Conservation (phyloP, 2,797 vertebrate genomes). For the Astyanax mexicanus region DNA sequence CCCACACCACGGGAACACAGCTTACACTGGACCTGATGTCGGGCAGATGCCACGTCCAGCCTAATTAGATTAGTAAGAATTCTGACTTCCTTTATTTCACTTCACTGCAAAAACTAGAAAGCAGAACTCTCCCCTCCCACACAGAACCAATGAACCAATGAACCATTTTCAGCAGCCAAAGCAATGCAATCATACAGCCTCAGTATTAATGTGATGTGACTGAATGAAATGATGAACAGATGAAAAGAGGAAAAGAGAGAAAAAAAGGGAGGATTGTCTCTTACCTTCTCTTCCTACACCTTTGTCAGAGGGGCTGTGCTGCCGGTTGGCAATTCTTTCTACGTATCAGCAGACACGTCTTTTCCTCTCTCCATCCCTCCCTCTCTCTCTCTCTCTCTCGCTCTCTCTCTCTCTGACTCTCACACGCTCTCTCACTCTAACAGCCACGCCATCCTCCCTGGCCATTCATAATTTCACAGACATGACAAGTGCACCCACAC, state of each 20-base stretch:
- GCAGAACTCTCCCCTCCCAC: neutral
- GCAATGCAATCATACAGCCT: neutral
- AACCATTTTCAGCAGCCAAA: neutral
- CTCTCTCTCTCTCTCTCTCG: conserved; percentile 40
- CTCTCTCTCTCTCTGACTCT: conserved; percentile 42
- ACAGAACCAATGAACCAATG: too few relatives aligned
- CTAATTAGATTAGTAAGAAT: neutral
- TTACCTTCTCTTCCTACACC: conserved; percentile 48
- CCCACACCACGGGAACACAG: neutral
- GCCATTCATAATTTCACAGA: conserved; percentile 75
- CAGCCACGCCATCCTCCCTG: conserved; percentile 39
- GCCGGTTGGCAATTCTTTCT: conserved; percentile 34
- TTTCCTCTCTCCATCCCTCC: conserved; percentile 55
- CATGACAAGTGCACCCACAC: conserved; percentile 53
- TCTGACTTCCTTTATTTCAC: neutral
- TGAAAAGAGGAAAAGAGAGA: too few relatives aligned
- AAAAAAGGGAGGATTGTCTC: conserved; percentile 4
- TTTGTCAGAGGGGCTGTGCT: conserved; percentile 47
- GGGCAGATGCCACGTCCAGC: neutral
- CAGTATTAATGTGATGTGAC: neutral
- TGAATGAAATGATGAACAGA: neutral
- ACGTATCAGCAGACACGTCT: conserved; percentile 52
- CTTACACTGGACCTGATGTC: neutral
- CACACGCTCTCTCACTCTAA: conserved; percentile 16
- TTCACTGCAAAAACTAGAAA: neutral